Percentiles rank a stretch among this genome's conserved stretches.
These are phyloP conservation scores for Alectoris magna DNA, from an alignment of 2,797 vertebrate species.

Conservation along the genomic window DNA sequence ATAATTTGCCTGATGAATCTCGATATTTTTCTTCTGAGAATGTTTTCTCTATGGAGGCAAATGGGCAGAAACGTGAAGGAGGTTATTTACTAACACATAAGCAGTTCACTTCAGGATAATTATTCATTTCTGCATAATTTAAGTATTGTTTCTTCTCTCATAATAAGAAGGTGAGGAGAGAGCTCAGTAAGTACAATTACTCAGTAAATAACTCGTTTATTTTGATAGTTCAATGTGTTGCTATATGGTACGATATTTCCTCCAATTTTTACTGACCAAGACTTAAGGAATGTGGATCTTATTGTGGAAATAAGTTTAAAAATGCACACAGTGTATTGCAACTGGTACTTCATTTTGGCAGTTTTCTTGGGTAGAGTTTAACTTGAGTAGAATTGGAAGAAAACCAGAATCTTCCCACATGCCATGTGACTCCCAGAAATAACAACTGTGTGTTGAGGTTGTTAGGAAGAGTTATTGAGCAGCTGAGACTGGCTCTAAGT, in stretches of 20 bases:
- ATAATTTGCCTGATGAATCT: background rate
- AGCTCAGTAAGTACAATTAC: background rate
- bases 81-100: background rate
- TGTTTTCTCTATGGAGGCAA: background rate
- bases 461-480: constrained; percentile 48
- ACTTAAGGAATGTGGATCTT: constrained; percentile 1
- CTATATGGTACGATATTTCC: constrained; percentile 8
- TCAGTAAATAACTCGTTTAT: background rate
- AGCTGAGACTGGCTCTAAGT: constrained; percentile 16
- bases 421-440: constrained; percentile 67
- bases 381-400: constrained; percentile 57
- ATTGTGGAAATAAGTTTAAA: constrained; percentile 36
- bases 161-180: background rate
- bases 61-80: background rate
- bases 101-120: background rate
- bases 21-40: background rate
- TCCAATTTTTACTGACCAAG: background rate
- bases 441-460: constrained; percentile 43
- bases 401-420: constrained; percentile 59
- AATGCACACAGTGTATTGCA: constrained; percentile 11
- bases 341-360: constrained; percentile 39
- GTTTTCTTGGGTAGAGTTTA: constrained; percentile 44
- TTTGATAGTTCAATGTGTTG: constrained; percentile 1
- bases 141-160: background rate
- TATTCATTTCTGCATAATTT: background rate